phyloP scores from a whole-genome alignment of 2,113 vertebrate genomes.

The Ornithorhynchus anatinus region DNA sequence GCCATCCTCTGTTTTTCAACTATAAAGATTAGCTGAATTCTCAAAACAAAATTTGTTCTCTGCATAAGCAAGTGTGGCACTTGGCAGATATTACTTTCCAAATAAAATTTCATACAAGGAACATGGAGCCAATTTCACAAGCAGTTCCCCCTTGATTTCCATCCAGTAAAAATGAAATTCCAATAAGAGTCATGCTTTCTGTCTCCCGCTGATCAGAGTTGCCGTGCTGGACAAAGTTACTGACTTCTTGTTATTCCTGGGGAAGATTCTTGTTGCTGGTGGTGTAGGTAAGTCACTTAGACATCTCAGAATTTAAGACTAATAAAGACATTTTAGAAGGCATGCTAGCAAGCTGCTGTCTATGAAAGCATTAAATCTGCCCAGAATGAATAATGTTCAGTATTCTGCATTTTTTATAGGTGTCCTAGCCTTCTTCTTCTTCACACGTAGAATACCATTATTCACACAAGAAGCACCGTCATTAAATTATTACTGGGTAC shows the following conservation, averaged over 20 bases:
- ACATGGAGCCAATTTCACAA: not conserved
- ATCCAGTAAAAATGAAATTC: conserved; percentile 4
- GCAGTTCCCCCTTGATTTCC: not conserved
- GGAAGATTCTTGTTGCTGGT: conserved; percentile 90
- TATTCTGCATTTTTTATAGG: conserved; percentile 71
- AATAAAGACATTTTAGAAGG: not conserved
- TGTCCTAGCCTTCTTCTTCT: conserved; percentile 90
- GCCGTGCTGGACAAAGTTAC: conserved; percentile 94
- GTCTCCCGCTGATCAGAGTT: conserved; percentile 75
- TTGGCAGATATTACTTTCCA: not conserved
- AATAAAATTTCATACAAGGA: not conserved
- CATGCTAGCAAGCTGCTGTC: not conserved
- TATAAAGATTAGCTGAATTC: too few relatives aligned
- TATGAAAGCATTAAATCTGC: not conserved
- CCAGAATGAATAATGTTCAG: not conserved
- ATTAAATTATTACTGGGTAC: conserved; percentile 94
- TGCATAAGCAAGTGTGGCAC: not conserved
- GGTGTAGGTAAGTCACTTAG: conserved; percentile 81
- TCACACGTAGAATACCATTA: conserved; percentile 82
- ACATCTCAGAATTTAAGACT: not conserved
- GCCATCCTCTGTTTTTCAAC: not conserved
- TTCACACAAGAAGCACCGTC: conserved; percentile 80
- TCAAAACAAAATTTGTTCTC: not conserved
- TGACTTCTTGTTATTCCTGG: conserved; percentile 90
- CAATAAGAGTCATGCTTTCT: not conserved